Evolutionary conservation across 2,888 invertebrate genomes (phyloP), one percentile per base, ranked within the genome.

Genomic region (Papilio demoleus): DNA sequence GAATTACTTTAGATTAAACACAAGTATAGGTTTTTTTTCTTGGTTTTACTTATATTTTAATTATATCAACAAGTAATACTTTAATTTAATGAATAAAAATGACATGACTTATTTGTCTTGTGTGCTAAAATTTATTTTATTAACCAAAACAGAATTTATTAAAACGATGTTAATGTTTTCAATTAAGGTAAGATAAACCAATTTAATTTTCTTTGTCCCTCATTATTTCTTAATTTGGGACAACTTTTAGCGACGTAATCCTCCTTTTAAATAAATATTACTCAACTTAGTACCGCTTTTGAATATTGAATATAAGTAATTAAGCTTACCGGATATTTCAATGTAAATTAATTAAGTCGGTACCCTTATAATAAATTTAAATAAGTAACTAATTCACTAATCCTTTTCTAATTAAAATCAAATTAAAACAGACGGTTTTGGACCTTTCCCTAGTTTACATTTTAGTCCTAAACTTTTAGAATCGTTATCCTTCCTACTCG

Each of bases 161-260:
- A 50, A 50, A 50, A 12, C 5, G n/a, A 50, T 8, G 2, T n/a
- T n/a, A 53, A 27, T 50, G 27, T 50, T 14, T 53, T 27, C 14
- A 53, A 53, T 24, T 53, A 27, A 53, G 53, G 47, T 27, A 50
- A 14, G 27, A n/a, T 53, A 53, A 27, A 27, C n/a, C 27, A 53
- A 53, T 14, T 27, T 53, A 53, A 27, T 27, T 53, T 53, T 53
- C 27, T 53, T 53, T n/a, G 24, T 50, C 50, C 24, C 24, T 50
- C 50, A 22, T 50, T 50, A 50, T 24, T 24, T 12, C 12, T 24
- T 3, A 53, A 27, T 14, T 14, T 24, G 22, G 50, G 50, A 14
- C 22, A 24, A 24, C 17, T 17, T 45, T 22, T 27, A 27, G 17
- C 36, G 19, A 36, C 19, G 4, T 58, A 58, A 58, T 34, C 11